These are phyloP conservation scores for Caenorhabditis macrosperma DNA, from an alignment of 2,888 invertebrate species.

Conservation along the genomic window DNA sequence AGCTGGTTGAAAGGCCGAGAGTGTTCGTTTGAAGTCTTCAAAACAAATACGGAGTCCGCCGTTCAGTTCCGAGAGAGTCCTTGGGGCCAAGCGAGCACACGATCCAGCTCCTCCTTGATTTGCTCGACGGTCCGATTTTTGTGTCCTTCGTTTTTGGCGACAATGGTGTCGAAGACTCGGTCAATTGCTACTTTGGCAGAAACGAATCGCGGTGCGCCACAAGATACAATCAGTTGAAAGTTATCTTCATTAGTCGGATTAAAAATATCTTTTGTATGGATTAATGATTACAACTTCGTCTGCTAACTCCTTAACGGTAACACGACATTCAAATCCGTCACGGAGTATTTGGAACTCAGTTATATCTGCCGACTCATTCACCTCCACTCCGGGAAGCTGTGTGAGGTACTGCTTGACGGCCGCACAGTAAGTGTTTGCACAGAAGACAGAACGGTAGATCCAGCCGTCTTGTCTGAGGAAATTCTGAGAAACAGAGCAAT, in stretches of 20 bases:
- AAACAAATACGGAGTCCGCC: conserved; percentile 64
- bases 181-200: conserved; percentile 92
- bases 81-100: conserved; percentile 74
- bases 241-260: conserved; percentile 86
- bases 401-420: no score
- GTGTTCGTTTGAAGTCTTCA: conserved; percentile 74
- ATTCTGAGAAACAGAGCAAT: no score
- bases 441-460: no score
- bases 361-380: no score
- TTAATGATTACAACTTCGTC: no score
- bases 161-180: conserved; percentile 81
- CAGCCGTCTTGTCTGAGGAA: no score
- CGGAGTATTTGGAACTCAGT: no score
- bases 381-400: no score
- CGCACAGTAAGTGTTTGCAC: no score
- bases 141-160: conserved; percentile 58
- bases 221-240: conserved; percentile 85
- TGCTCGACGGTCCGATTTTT: conserved; percentile 65
- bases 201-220: conserved; percentile 85
- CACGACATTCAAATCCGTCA: no score
- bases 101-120: conserved; percentile 69
- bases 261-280: no score
- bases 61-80: conserved; percentile 65
- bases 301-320: no score
- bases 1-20: conserved; percentile 61